Evolutionary conservation across 2,797 vertebrate genomes (phyloP).

Genomic region (Enteromius paludinosus): DNA sequence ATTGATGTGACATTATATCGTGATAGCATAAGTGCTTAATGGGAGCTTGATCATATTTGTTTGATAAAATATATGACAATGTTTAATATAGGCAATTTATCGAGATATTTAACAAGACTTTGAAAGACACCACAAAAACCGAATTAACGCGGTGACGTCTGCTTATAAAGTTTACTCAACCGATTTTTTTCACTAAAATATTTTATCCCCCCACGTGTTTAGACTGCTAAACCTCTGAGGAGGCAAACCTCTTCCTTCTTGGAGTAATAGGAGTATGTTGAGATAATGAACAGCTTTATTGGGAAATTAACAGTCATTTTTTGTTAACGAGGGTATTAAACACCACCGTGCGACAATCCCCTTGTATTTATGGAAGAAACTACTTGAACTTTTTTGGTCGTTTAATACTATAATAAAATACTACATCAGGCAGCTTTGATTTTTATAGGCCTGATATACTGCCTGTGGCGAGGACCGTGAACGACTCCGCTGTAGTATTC

Average conservation of each 20-base stretch:
- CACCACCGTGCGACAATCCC: conserved; percentile 68
- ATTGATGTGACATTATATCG: conserved; percentile 23
- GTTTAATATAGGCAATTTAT: background rate
- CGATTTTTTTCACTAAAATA: background rate
- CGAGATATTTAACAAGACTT: background rate
- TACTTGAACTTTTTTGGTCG: conserved; percentile 78
- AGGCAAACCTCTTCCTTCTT: conserved; percentile 40
- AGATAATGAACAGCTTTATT: conserved; percentile 70
- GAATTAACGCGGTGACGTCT: conserved; percentile 3
- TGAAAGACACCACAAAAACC: background rate
- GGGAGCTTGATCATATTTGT: conserved; percentile 4
- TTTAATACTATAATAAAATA: conserved; percentile 87
- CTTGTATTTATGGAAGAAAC: conserved; percentile 81
- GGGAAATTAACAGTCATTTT: conserved; percentile 79
- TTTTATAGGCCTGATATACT: conserved; percentile 88
- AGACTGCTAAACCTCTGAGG: conserved; percentile 11
- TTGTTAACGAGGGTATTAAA: conserved; percentile 87
- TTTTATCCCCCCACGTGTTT: conserved; percentile 14
- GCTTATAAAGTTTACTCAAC: conserved; percentile 29
- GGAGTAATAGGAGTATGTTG: conserved; percentile 33
- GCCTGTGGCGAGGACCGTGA: conserved; percentile 78
- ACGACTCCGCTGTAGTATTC: conserved; percentile 61
- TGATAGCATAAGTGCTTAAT: conserved; percentile 4
- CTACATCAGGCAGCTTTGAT: conserved; percentile 81
- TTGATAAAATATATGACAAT: conserved; percentile 15